phyloP scores from a whole-genome alignment of 2,797 vertebrate species.

The Bucorvus abyssinicus region DNA sequence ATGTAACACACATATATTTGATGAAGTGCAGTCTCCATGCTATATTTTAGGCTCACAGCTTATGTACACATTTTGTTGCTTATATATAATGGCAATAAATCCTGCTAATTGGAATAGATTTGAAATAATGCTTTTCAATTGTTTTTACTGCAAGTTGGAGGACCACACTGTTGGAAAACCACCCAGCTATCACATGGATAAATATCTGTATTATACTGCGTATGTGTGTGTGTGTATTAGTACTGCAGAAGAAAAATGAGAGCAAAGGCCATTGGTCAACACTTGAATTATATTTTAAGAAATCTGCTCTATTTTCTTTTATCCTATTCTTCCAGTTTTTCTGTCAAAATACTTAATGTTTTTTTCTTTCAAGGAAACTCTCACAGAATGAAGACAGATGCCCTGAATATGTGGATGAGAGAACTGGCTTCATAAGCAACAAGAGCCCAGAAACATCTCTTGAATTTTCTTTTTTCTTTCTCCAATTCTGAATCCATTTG shows the following conservation, averaged over 20 bases:
- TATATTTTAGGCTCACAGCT: conserved; percentile 13
- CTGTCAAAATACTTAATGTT: not conserved
- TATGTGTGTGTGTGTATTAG: not conserved
- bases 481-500: not conserved
- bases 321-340: not conserved
- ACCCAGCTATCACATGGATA: not conserved
- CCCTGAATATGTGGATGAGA: not conserved
- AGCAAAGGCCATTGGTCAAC: not conserved
- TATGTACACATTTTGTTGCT: not conserved
- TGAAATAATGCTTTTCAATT: not conserved
- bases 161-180: not conserved
- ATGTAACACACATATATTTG: not conserved
- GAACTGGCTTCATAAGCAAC: not conserved
- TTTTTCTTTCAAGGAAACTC: not conserved
- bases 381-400: not conserved
- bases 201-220: not conserved
- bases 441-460: not conserved
- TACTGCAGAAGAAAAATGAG: not conserved
- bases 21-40: not conserved
- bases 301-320: not conserved
- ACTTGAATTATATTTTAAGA: not conserved
- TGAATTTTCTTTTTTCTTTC: not conserved
- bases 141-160: not conserved
- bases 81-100: not conserved
- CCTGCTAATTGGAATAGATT: not conserved